Evolutionary conservation across 1,140 invertebrate species (phyloP), one percentile per base, ranked within the genome.

Genomic region (Vollenhovia emeryi): DNA sequence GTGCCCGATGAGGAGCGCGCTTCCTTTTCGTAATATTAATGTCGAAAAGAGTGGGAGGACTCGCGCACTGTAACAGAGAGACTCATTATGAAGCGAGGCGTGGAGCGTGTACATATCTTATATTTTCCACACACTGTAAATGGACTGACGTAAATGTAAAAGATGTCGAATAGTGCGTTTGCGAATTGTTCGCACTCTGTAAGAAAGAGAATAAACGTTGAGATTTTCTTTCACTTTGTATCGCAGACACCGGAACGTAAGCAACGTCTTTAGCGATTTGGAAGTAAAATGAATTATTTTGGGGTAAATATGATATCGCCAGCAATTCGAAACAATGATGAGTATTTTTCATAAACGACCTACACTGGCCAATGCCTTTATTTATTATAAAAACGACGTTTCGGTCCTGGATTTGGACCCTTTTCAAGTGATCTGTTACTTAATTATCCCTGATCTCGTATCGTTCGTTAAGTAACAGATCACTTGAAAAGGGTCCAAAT

Each of bases 31-130:
- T 36, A 18, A 71, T 57, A 71, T 73, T 73, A 45, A 59, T 45
- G 18, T 18, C 13, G 40, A 59, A 24, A 59, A n/a, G 21, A 71
- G 24, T 2, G 13, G 13, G 36, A 43, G 24, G 43, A 18, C 18
- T 50, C 48, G 2, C 4, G 24, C 13, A 30, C 13, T 82, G 66
- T 82, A n/a, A 82, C 50, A 82, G 50, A 57, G 66, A 60, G 59
- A 43, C 40, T 57, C 21, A 24, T 73, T 73, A 11, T 57, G 18
- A n/a, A 27, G 36, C 15, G 66, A n/a, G 9, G 71, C 2, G 27
- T 55, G 18, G 15, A 50, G 43, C 43, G 21, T 78, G 66, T 71
- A 82, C n/a, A 73, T 82, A 79, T 30, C n/a, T 57, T 80, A 40
- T 69, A 52, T 33, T 52, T 50, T 71, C n/a, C n/a, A 30, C 40